Conservation (phyloP, 1,140 invertebrate species). For the Papilio dardanus region DNA sequence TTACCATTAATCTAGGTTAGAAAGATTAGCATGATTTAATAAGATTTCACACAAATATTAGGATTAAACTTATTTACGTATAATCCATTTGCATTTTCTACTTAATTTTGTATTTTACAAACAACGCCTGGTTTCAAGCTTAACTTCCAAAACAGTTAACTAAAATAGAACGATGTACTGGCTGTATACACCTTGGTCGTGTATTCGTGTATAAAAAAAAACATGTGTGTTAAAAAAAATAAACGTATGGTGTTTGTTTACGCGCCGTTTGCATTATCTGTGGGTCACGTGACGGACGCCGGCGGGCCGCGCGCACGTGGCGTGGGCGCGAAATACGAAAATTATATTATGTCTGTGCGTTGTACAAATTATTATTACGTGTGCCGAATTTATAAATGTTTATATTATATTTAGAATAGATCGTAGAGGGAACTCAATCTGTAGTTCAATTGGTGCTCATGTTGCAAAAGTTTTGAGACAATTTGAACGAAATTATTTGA, state of each 20-base stretch:
- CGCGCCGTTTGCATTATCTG: conserved; percentile 10
- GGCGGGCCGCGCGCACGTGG: neutral
- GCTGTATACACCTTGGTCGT: neutral
- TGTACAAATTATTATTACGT: neutral
- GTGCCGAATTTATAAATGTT: neutral
- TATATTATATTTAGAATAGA: neutral
- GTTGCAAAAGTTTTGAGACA: no score
- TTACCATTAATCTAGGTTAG: neutral
- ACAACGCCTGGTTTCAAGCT: neutral
- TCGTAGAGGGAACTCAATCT: no score
- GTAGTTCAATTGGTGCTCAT: no score
- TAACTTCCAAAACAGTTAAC: neutral
- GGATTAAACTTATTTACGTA: neutral
- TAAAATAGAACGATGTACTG: neutral
- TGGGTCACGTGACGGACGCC: conserved; percentile 17
- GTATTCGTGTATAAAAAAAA: neutral
- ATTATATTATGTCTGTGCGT: neutral
- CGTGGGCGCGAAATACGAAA: neutral
- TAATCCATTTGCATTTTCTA: neutral
- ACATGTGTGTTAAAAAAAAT: neutral
- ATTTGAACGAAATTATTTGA: no score
- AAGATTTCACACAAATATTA: neutral
- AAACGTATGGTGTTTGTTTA: conserved; percentile 8
- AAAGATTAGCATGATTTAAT: neutral
- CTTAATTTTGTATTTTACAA: neutral